Evolutionary conservation across 2,113 vertebrate genomes (phyloP), one percentile per base, ranked within the genome.

Genomic region (Conger conger): DNA sequence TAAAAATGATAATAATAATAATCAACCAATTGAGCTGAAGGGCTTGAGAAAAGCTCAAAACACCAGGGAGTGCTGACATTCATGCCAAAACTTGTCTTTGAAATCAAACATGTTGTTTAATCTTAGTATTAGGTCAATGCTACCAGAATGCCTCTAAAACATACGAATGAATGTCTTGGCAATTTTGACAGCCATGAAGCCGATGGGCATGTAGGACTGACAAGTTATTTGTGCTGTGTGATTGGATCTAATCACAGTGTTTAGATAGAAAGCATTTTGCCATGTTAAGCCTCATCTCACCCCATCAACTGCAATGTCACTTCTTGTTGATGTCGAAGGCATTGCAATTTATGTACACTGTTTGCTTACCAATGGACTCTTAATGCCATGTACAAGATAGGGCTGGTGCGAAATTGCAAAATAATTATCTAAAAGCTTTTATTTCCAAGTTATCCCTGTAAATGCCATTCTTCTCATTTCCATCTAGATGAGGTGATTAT

Each of bases 271-370:
- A 53, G 83, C 79, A 35, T 82, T 84, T 77, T 84, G 38, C 80
- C 76, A 84, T 89, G 89, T 91, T 89, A 88, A 84, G 87, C 42
- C 82, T 90, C 88, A 89, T 85, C 86, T 90, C 85, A 91, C 88
- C 86, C 81, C 78, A 88, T 92, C 86, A 82, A 86, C 79, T 83
- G 37, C 86, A 4, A 82, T 92, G 91, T 92, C 91, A 91, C 80
- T 85, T 60, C 68, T 86, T 88, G 88, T 88, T 89, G 86, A 87
- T 30, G 40, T 30, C 33, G 79, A 80, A n/a, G 42, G 42, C 45
- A 30, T 30, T 20, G 20, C 33, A 23, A 37, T 38, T 36, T 37
- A 78, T 38, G 76, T 37, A 38, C 9, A 17, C 40, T 80, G 79
- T 50, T 80, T 50, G 23, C 18, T n/a, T 80, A 16, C 76, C 35